Conservation (phyloP, 2,888 invertebrate species). For the Argyresthia albistria region DNA sequence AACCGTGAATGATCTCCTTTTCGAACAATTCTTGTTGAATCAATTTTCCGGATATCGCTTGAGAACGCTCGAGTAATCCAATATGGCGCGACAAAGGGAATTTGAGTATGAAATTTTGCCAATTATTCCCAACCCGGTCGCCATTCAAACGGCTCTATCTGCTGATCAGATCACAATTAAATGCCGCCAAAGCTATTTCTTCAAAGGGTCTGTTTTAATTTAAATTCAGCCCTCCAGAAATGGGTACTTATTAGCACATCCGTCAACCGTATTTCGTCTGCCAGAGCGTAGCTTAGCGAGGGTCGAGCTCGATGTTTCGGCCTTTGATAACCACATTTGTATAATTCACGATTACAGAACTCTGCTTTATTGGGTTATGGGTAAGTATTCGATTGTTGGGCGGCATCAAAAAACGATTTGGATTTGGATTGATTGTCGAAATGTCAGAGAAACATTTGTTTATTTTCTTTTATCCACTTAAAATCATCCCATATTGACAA, state of each 20-base stretch:
- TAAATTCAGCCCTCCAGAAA: constrained; percentile 25
- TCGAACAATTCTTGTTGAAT: background rate
- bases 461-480: no score
- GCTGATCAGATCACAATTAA: constrained; percentile 50
- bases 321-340: background rate
- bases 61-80: constrained; percentile 5
- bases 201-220: constrained; percentile 57
- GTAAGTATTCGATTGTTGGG: background rate
- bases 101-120: constrained; percentile 19
- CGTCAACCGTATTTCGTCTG: background rate
- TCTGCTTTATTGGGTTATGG: background rate
- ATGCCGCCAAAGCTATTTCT: constrained; percentile 42
- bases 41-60: constrained; percentile 2
- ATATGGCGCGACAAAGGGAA: constrained; percentile 4
- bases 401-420: no score
- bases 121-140: constrained; percentile 48
- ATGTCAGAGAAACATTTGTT: no score
- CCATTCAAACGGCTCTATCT: constrained; percentile 25
- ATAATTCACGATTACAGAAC: background rate
- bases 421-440: no score
- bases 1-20: no score
- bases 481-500: no score
- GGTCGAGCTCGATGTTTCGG: background rate
- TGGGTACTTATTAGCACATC: background rate
- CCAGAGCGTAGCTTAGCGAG: background rate